Evolutionary conservation across 1,140 invertebrate genomes (phyloP).

Genomic region (Drosophila punjabiensis): DNA sequence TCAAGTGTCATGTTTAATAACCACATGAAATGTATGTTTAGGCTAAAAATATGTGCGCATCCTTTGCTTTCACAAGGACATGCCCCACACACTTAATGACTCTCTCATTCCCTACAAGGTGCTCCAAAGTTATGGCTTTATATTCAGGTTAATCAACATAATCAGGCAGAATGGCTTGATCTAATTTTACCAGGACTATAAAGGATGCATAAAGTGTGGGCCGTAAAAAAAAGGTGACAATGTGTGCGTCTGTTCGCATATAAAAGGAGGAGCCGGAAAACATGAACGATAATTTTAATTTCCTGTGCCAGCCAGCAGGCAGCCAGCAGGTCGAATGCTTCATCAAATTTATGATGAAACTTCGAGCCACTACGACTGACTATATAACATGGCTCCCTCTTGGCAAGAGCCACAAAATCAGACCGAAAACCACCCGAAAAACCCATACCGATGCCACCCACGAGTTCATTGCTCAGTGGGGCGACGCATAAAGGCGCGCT

Average conservation of each 20-base stretch:
- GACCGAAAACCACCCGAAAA: not conserved
- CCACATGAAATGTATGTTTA: not conserved
- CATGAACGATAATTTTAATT: constrained; percentile 75
- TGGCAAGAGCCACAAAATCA: not conserved
- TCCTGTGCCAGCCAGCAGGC: constrained; percentile 55
- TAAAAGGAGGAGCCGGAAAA: constrained; percentile 26
- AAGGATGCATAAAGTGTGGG: constrained; percentile 22
- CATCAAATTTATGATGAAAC: constrained; percentile 73
- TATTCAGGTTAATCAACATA: constrained; percentile 37
- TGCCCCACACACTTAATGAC: not conserved
- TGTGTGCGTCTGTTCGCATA: constrained; percentile 7
- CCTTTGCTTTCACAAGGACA: not conserved
- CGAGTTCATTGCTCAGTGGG: constrained; percentile 63
- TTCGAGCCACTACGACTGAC: constrained; percentile 12
- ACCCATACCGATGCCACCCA: not conserved
- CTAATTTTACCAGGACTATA: constrained; percentile 40
- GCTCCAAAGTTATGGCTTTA: constrained; percentile 3
- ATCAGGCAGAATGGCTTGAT: constrained; percentile 32
- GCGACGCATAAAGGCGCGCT: constrained; percentile 79
- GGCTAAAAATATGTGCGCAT: not conserved
- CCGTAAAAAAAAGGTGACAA: constrained; percentile 36
- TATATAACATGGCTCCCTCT: not conserved
- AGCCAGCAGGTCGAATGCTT: constrained; percentile 63
- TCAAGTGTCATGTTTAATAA: not conserved
- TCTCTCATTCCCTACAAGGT: not conserved